Percentiles rank a stretch among this genome's conserved stretches.
phyloP scores from a whole-genome alignment of 2,797 vertebrate species.

The Vultur gryphus region DNA sequence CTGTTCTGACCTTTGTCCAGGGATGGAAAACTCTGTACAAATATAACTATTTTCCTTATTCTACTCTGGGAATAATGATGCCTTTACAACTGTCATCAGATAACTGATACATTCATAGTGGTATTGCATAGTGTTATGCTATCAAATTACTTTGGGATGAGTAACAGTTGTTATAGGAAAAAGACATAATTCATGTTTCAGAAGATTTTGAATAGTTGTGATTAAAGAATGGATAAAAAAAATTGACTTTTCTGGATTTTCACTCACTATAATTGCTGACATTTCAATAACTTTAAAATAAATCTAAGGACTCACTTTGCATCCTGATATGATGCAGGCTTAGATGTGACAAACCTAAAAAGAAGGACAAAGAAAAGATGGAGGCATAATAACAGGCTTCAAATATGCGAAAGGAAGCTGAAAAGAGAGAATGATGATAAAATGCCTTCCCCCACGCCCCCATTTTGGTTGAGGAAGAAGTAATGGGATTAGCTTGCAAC shows the following conservation, averaged over 20 bases:
- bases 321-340: not conserved
- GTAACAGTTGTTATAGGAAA: not conserved
- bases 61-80: not conserved
- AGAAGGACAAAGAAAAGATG: not conserved
- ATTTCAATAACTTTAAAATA: slow-evolving; percentile 3
- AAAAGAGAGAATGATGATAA: not conserved
- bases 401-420: not conserved
- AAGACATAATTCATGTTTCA: not conserved
- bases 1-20: not conserved
- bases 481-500: not conserved
- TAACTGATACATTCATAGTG: not conserved
- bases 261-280: not conserved
- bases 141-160: not conserved
- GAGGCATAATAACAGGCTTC: not conserved
- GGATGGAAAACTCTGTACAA: not conserved
- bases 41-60: not conserved
- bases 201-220: slow-evolving; percentile 15
- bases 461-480: not conserved
- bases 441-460: not conserved
- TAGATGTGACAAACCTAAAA: not conserved
- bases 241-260: not conserved
- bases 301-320: not conserved
- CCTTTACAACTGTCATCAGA: not conserved
- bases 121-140: not conserved
- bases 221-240: not conserved